Base-by-base conservation (phyloP, 2,113 vertebrate genomes). In the Acrocephalus kingi region DNA sequence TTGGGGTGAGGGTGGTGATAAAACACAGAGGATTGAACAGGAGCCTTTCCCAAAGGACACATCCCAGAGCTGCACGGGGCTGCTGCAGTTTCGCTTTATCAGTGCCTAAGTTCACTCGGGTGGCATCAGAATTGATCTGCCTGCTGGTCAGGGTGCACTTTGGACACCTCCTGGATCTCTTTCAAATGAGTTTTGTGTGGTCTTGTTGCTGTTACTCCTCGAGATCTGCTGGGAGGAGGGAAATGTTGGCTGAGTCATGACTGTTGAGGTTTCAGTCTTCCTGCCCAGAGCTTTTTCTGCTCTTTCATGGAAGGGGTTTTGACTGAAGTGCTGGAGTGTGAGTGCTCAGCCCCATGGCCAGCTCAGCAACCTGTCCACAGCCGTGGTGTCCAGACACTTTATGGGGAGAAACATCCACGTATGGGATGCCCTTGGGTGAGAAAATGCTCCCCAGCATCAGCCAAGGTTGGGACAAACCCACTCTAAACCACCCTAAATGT, bases 11-110 rank as follows among this genome's bases (percentile, higher is more conserved):
- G 10, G 23, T 7, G 61, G 2, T 10, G 15, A 1, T 5, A 17
- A 30, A 3, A 1, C 35, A 1, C 5, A 1, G 0, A 2, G 87
- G 37, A 1, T 3, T 9, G 10, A 31, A 2, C 37, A 10, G 48
- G 28, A 41, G 35, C 9, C n/a, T 24, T 39, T 35, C 21, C 6
- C 6, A 2, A 18, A 41, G 0, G 10, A 2, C 2, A 4, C 17
- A 0, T 4, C 25, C 0, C 7, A 75, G 39, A n/a, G 58, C 61
- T 11, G 22, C 2, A 11, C 15, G 3, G 19, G 3, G 80, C 74
- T 73, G 87, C 69, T 58, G 84, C 59, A 19, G 2, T 13, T 35
- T 30, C 15, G 15, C 45, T 52, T 90, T 46, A 59, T 84, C 93
- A 58, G 84, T 93, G 78, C 92, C 81, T 3, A 15, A 66, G 51